Base-by-base conservation (phyloP, 2,888 invertebrate genomes). In the Herminia tarsipennalis region DNA sequence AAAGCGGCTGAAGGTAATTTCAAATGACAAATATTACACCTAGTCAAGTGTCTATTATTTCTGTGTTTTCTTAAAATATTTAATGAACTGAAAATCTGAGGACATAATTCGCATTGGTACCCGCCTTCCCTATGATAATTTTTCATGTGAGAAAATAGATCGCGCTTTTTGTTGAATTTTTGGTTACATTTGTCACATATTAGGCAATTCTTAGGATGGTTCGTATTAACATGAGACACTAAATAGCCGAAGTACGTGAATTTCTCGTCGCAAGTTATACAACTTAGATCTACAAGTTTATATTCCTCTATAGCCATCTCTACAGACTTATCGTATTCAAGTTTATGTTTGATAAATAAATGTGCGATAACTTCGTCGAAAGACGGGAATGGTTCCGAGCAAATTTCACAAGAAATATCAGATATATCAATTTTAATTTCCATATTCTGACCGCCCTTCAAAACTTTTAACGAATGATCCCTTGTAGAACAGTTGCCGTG, bases 101-200 rank as follows among this genome's bases (percentile, higher is more conserved):
- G 78, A 34, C 90, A 90, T 8, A 78, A 37, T 21, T 90, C 89
- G 35, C 90, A 90, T 35, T 76, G 73, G 22, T 89, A 90, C 0
- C 90, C 89, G 0, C 89, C 90, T 55, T 87, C 89, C n/a, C 88
- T 66, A 16, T 90, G 90, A 55, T 89, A 89, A 44, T 90, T 90
- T 43, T 90, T 90, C 12, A 86, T 84, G 27, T 90, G 90, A 0
- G 90, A 87, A 33, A 90, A 89, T 1, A 91, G 53, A 58, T 89
- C 89, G 0, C 89, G 59, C 36, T 82, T 83, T 24, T 89, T 90
- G 29, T 89, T 90, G 40, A 90, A 90, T 42, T 86, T 89, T 40
- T 90, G 89, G 8, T 85, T 64, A 49, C 90, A 91, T 25, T 80
- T 86, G 18, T 88, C 88, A 46, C 90, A 91, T n/a, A 86, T 69